Conservation (phyloP, 2,113 vertebrate genomes). For the Macquaria ambigua region DNA sequence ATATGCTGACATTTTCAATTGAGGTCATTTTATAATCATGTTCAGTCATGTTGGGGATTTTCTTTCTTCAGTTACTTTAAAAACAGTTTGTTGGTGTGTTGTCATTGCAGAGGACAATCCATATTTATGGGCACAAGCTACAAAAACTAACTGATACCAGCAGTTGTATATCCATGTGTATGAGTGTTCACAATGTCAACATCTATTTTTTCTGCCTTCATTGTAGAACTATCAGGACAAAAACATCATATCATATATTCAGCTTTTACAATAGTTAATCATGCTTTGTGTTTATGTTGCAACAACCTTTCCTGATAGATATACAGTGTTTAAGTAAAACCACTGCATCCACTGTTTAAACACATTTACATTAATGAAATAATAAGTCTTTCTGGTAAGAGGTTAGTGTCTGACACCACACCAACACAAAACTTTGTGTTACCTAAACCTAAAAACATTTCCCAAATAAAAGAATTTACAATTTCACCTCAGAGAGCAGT, state of each 20-base stretch:
- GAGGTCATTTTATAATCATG: conserved; percentile 7
- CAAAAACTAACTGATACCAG: background rate
- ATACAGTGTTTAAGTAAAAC: background rate
- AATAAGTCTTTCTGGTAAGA: background rate
- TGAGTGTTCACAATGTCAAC: background rate
- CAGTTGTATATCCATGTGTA: background rate
- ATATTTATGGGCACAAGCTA: background rate
- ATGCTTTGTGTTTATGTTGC: background rate
- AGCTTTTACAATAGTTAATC: background rate
- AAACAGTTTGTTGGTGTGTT: background rate
- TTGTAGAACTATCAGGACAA: background rate
- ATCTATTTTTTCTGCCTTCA: background rate
- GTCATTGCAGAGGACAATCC: background rate
- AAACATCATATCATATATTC: background rate
- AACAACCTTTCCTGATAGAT: background rate
- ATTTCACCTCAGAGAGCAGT: too few relatives aligned
- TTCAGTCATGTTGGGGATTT: background rate
- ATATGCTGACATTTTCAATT: conserved; percentile 9
- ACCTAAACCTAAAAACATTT: background rate
- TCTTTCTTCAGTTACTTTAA: background rate
- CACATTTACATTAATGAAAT: background rate
- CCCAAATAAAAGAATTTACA: too few relatives aligned
- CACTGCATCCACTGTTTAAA: background rate
- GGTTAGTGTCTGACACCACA: too few relatives aligned
- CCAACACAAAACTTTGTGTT: too few relatives aligned